Conservation (phyloP, 2,113 vertebrate genomes). For the Mobula hypostoma region DNA sequence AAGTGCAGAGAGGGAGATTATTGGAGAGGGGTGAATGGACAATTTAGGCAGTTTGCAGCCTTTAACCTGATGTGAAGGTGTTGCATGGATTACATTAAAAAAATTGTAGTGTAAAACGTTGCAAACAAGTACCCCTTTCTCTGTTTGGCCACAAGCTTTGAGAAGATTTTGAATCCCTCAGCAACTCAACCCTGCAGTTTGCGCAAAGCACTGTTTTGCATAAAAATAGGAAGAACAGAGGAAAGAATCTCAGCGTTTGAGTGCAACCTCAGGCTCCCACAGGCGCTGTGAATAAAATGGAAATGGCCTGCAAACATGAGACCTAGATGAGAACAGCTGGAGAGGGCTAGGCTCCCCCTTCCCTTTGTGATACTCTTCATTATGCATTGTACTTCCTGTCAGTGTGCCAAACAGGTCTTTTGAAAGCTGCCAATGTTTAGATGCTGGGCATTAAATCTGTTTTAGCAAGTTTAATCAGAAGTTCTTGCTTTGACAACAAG, state of each 20-base stretch:
- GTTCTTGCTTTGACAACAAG: background rate
- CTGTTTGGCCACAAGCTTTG: background rate
- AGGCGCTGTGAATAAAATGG: background rate
- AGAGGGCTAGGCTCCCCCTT: background rate
- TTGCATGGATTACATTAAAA: background rate
- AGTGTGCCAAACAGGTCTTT: background rate
- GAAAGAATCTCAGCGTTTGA: background rate
- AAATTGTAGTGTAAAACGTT: background rate
- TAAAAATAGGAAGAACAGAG: background rate
- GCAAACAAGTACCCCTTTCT: background rate
- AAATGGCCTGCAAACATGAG: background rate
- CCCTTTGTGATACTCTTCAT: background rate
- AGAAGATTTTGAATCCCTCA: background rate
- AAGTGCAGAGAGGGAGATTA: too few species aligned
- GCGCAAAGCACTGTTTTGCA: background rate
- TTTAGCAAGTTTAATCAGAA: background rate
- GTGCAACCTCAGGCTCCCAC: background rate
- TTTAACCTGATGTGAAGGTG: too few species aligned
- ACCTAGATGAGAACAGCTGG: background rate
- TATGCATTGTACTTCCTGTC: background rate
- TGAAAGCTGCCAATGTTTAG: background rate
- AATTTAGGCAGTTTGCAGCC: background rate
- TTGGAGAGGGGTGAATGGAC: too few species aligned
- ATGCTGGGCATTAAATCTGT: background rate
- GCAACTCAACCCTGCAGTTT: background rate